Percentiles rank a stretch among this genome's conserved stretches.
These are phyloP conservation scores for Leptopilina syphax DNA, from an alignment of 2,888 invertebrate species.

Conservation along the genomic window DNA sequence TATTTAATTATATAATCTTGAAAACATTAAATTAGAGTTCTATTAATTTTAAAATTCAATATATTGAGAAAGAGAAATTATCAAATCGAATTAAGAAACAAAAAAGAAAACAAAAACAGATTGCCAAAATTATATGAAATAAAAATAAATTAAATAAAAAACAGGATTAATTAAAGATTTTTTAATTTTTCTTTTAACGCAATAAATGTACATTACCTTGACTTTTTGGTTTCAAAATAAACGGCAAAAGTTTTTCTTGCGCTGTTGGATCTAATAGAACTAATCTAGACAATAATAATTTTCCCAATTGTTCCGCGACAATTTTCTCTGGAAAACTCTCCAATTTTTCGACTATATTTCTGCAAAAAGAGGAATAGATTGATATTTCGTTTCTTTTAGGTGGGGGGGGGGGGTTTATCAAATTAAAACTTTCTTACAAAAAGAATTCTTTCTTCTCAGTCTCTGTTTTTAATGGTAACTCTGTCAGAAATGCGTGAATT, in stretches of 20 bases:
- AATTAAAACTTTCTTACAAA: slow-evolving; percentile 75
- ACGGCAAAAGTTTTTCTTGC: slow-evolving; percentile 84
- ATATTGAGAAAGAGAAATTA: too few species aligned
- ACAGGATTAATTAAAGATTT: too few species aligned
- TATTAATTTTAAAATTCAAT: too few species aligned
- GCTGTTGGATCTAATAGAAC: slow-evolving; percentile 91
- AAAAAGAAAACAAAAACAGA: too few species aligned
- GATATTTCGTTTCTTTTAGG: background rate
- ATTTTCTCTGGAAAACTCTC: slow-evolving; percentile 87
- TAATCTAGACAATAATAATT: slow-evolving; percentile 88
- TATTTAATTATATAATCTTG: too few species aligned
- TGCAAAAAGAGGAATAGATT: slow-evolving; percentile 59
- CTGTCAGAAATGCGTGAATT: slow-evolving; percentile 89
- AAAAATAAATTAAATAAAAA: too few species aligned
- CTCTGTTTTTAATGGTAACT: slow-evolving; percentile 88
- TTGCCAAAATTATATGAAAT: too few species aligned
- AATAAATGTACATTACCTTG: background rate
- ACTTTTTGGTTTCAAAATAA: slow-evolving; percentile 83
- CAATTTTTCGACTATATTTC: slow-evolving; percentile 83
- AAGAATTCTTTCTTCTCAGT: slow-evolving; percentile 89
- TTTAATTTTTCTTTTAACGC: too few species aligned
- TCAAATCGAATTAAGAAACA: too few species aligned
- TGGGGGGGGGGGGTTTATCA: too few species aligned
- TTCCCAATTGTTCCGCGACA: slow-evolving; percentile 89
- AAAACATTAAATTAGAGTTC: too few species aligned